Conservation (phyloP, 1,140 invertebrate species). For the Physella acuta region DNA sequence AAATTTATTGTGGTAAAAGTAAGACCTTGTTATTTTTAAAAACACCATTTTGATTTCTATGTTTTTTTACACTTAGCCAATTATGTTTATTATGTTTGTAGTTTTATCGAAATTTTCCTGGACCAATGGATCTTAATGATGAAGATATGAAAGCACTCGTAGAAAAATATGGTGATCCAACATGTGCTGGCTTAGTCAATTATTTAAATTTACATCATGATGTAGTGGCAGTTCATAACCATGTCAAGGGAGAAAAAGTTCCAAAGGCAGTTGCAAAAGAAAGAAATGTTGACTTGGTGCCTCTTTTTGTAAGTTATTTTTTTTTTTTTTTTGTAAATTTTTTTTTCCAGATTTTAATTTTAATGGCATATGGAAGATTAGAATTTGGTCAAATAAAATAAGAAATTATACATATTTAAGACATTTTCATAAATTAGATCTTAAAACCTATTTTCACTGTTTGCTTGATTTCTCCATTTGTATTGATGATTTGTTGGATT, state of each 20-base stretch:
- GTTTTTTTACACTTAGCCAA: constrained; percentile 1
- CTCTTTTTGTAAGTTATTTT: constrained; percentile 37
- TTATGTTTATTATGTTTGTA: constrained; percentile 25
- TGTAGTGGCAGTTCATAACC: constrained; percentile 46
- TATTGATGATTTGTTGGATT: no score
- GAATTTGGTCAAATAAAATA: no score
- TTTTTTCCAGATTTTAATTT: no score
- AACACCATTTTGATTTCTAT: background rate
- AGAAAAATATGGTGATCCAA: constrained; percentile 54
- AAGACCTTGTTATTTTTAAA: no score
- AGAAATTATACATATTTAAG: no score
- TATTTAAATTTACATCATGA: constrained; percentile 60
- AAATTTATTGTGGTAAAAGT: no score
- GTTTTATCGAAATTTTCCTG: constrained; percentile 59
- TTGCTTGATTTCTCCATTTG: no score
- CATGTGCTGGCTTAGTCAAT: constrained; percentile 50
- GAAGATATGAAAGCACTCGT: constrained; percentile 53
- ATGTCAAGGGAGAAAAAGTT: constrained; percentile 33
- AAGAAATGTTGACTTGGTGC: constrained; percentile 38
- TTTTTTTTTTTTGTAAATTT: constrained; percentile 8
- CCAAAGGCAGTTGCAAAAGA: constrained; percentile 15
- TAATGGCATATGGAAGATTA: no score
- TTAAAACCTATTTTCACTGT: no score
- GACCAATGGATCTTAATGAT: constrained; percentile 52
- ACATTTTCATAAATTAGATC: no score